These are phyloP conservation scores for Aleiodes alternator DNA, from an alignment of 2,888 invertebrate species.

Conservation along the genomic window DNA sequence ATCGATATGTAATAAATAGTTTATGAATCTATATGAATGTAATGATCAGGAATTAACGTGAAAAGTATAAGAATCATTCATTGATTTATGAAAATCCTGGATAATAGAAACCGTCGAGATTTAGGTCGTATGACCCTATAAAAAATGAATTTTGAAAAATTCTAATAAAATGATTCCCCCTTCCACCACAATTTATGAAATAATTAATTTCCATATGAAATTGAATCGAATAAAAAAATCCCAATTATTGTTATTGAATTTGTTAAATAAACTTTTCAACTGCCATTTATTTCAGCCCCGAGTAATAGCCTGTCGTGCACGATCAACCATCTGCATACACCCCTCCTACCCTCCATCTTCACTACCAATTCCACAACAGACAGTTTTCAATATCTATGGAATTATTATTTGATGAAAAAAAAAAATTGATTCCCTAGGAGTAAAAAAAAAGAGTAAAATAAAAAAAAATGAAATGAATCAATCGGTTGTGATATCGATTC, in stretches of 20 bases:
- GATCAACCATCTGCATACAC: constrained; percentile 4
- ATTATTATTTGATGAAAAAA: constrained; percentile 19
- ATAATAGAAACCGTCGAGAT: no score
- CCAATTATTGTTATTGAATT: not conserved
- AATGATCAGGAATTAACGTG: no score
- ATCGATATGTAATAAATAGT: no score
- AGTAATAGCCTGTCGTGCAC: not conserved
- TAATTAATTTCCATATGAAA: no score
- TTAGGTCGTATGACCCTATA: no score
- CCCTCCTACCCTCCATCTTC: not conserved
- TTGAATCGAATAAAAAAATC: no score
- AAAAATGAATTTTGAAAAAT: no score
- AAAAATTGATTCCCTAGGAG: constrained; percentile 12
- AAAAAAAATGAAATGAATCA: constrained; percentile 24
- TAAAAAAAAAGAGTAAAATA: not conserved
- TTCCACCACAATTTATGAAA: no score
- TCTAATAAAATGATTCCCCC: no score
- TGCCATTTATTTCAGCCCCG: not conserved
- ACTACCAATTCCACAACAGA: constrained; percentile 1
- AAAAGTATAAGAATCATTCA: no score
- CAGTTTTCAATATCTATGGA: constrained; percentile 19
- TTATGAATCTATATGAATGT: no score
- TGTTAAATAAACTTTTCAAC: constrained; percentile 1
- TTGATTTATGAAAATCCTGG: no score
- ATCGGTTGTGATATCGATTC: constrained; percentile 31